These are phyloP conservation scores for Cephalopholis sonnerati DNA, from an alignment of 2,113 vertebrate genomes.

Conservation along the genomic window DNA sequence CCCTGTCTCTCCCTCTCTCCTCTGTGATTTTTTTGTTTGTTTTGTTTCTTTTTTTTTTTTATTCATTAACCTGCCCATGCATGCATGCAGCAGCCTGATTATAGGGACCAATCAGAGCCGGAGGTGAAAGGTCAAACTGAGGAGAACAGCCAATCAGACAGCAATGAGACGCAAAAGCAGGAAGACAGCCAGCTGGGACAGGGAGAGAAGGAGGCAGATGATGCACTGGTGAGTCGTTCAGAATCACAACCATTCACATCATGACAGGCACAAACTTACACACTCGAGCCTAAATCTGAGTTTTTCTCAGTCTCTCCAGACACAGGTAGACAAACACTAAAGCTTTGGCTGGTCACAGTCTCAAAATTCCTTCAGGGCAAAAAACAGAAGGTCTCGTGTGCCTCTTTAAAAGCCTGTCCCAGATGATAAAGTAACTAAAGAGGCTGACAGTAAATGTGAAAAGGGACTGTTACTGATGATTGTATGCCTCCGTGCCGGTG, in stretches of 20 bases:
- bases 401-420: not conserved
- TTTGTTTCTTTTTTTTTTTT: slow-evolving; percentile 82
- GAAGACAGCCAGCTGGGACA: slow-evolving; percentile 79
- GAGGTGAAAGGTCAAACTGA: slow-evolving; percentile 81
- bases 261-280: not conserved
- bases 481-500: too few relatives aligned
- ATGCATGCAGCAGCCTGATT: slow-evolving; percentile 94
- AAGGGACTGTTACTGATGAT: not conserved
- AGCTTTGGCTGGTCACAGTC: not conserved
- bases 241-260: slow-evolving; percentile 17
- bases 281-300: not conserved
- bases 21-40: slow-evolving; percentile 68
- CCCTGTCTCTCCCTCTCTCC: slow-evolving; percentile 62
- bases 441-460: not conserved
- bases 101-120: slow-evolving; percentile 89
- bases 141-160: slow-evolving; percentile 82
- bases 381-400: not conserved
- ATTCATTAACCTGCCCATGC: slow-evolving; percentile 95
- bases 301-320: not conserved
- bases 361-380: not conserved
- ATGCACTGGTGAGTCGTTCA: slow-evolving; percentile 83
- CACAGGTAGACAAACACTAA: not conserved
- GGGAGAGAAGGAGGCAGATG: slow-evolving; percentile 87
- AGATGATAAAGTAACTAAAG: not conserved
- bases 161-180: slow-evolving; percentile 79